These are phyloP conservation scores for Palythoa caribaeorum DNA, from an alignment of 92 coral and sea anemone genomes.

Conservation along the genomic window DNA sequence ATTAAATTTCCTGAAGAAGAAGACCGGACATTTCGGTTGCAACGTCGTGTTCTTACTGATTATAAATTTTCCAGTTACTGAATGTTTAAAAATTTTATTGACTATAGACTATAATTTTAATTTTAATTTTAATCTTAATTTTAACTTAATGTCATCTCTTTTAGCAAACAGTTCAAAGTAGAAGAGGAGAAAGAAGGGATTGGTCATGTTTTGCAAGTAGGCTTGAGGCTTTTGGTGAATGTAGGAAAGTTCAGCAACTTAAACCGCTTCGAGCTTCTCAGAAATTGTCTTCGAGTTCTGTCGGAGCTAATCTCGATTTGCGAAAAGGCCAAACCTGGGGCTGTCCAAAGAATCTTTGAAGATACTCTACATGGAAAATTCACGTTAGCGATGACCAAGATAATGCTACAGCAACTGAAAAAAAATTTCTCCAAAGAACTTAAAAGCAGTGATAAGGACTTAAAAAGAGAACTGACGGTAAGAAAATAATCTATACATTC, in stretches of 20 bases:
- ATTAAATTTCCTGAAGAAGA: no score
- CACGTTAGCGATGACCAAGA: not conserved
- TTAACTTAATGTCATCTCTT: not conserved
- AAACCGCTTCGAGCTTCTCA: not conserved
- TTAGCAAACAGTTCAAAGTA: not conserved
- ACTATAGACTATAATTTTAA: no score
- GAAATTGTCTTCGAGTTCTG: not conserved
- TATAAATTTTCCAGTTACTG: no score
- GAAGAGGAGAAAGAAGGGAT: not conserved
- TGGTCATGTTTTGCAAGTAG: not conserved
- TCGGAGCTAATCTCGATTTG: conserved; percentile 5
- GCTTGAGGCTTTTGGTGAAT: not conserved
- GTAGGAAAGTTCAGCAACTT: not conserved
- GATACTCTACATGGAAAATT: conserved; percentile 17
- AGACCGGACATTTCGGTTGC: no score
- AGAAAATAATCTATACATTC: not conserved
- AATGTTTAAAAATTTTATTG: no score
- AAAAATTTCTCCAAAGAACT: not conserved
- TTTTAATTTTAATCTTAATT: no score
- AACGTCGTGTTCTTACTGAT: no score
- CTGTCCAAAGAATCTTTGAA: not conserved
- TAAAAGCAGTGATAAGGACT: not conserved
- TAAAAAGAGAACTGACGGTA: conserved; percentile 1
- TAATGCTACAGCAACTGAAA: conserved; percentile 2
- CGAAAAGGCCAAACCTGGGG: not conserved